Base-by-base conservation (phyloP, 2,888 invertebrate species). In the Clistopyga incitator region DNA sequence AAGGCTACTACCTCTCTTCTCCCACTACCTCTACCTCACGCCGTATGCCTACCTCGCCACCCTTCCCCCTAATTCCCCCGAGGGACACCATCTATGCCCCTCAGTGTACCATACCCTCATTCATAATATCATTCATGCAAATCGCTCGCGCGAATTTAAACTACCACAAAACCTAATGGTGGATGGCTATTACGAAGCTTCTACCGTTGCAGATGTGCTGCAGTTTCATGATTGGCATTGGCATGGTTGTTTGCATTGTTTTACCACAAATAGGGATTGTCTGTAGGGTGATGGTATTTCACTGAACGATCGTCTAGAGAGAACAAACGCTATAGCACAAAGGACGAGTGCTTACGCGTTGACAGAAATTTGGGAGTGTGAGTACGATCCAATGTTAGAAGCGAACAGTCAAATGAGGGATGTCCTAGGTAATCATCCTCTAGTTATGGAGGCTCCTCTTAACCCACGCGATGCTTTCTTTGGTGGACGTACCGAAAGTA, bases 221-320 rank as follows among this genome's bases (percentile, higher is more conserved):
- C 34, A 84, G 47, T 80, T 82, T 18, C 67, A 78, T 13, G 82
- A 75, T 0, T 82, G 82, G 13, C 79, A 75, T 20, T 82, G 82
- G 82, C 82, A 82, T 47, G 79, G 83, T 0, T 80, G 83, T 20
- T n/a, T 23, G 6, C 50, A 42, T 2, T 65, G 72, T 25, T 79
- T 18, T 11, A 2, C 11, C 13, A 70, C 10, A 70, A 61, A 74
- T 1, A 34, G 78, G 11, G 47, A 61, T 23, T 0, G 4, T 0
- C 0, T 23, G 3, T 13, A 45, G 6, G 23, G 45, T 4, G 18
- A 54, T 6, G 67, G 45, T 11, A 20, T 42, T 4, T 42, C 70
- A 4, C 20, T 47, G 18, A 65, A 78, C 4, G 54, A 45, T 0
- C 56, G 78, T 29, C 29, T 20, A 34, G 52, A 65, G n/a, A 64